Base-by-base conservation (phyloP, 2,888 invertebrate genomes). In the Neuroscelio doddi region DNA sequence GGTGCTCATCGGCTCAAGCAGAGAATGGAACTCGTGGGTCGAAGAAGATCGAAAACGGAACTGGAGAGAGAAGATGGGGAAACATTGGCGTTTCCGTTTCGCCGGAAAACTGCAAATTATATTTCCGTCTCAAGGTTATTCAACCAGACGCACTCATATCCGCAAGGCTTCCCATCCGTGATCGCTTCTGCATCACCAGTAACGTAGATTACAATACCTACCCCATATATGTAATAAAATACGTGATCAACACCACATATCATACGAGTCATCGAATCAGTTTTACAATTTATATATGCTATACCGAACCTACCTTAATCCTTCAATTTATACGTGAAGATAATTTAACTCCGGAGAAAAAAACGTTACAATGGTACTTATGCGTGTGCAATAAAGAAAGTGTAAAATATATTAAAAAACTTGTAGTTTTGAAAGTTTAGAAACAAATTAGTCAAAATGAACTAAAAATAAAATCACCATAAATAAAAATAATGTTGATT, bases 31-130 rank as follows among this genome's bases (percentile, higher is more conserved):
- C 56, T 41, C 51, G 24, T 50, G 58, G 63, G 58, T 38, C 41
- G 58, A 50, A 38, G 41, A 49, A 27, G 56, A 38, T 16, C 50
- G 39, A 46, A 50, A 38, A 24, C 8, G 24, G 24, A 15, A 14
- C 26, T 30, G n/a, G 2, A 1, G 47, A 15, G 41, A 21, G 45
- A 62, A n/a, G n/a, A n/a, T n/a, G n/a, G n/a, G 55, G 38, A 30
- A 50, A 42, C 46, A 64, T 45, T 38, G 52, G 56, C 24, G 52
- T 55, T 57, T 68, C 65, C 67, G 56, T 58, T 56, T 52, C 62
- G 49, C 64, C 55, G 59, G 55, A 70, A 70, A 69, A 69, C 69
- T 68, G 62, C 64, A 65, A 68, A 66, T 68, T 64, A 59, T 65
- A 53, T 63, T 59, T 57, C 62, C 67, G 47, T 58, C 69, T 63